A percentile compares a stretch with the other conserved stretches of the same genome.
These are phyloP conservation scores for Drosophila rubida DNA, from an alignment of 2,888 invertebrate genomes.

Conservation along the genomic window DNA sequence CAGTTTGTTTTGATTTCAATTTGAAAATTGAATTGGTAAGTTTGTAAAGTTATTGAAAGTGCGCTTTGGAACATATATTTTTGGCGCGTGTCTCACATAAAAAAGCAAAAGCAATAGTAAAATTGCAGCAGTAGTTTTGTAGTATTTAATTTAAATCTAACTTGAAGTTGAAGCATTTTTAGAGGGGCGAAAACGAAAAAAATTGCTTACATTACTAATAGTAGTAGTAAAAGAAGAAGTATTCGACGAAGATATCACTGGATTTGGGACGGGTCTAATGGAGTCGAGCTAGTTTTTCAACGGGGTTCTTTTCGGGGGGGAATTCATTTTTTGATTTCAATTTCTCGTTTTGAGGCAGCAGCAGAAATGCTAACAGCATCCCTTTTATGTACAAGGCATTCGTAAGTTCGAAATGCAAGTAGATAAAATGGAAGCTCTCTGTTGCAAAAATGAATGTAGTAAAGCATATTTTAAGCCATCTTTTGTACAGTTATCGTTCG, in stretches of 20 bases:
- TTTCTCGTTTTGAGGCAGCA: conserved; percentile 56
- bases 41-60: conserved; percentile 45
- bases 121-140: conserved; percentile 32
- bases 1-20: conserved; percentile 28
- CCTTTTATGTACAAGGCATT: conserved; percentile 64
- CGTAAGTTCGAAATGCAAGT: conserved; percentile 11
- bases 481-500: conserved; percentile 75
- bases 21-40: conserved; percentile 14
- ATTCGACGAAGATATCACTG: conserved; percentile 9
- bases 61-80: conserved; percentile 57
- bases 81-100: conserved; percentile 63
- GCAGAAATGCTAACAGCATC: conserved; percentile 72
- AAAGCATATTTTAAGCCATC: conserved; percentile 85
- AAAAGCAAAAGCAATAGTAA: conserved; percentile 71
- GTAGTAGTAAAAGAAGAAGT: conserved; percentile 3
- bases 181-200: conserved; percentile 33
- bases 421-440: conserved; percentile 82
- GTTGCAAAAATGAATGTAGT: conserved; percentile 83
- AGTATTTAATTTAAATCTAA: conserved; percentile 15
- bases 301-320: not conserved
- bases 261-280: not conserved
- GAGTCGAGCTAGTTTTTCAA: not conserved
- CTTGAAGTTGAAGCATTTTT: conserved; percentile 49
- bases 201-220: not conserved
- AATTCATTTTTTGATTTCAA: not conserved